Evolutionary conservation across 2,797 vertebrate species (phyloP), one percentile per base, ranked within the genome.

Genomic region (Onychomys leucogaster): DNA sequence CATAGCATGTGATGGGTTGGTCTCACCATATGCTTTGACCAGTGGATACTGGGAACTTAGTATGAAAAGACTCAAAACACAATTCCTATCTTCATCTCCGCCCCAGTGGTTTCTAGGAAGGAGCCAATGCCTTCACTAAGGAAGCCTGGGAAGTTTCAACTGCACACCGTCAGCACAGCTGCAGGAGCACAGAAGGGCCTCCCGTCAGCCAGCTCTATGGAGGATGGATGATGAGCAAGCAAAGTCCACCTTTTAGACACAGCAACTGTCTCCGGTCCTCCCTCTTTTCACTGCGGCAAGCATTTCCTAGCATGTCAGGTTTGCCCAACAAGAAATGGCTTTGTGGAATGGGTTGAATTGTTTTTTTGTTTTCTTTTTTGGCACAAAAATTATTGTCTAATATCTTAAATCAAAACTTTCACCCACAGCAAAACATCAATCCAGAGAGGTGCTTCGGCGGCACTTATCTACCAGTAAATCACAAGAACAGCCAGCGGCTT

Each of bases 381-480:
- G 99, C 99, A 99, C 99, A 98, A 98, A 98, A 69, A 98, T 98
- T 97, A 97, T 98, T 95, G 98, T 95, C n/a, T 92, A 98, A 97
- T 90, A 97, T 94, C 96, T 97, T 95, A 94, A 96, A 95, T 95
- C 95, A 98, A 96, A 91, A 96, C 97, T 95, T 98, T 98, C 93
- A 89, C 96, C 95, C 82, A 94, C 8, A 94, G 86, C 61, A 96
- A 97, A 98, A 76, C 65, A 95, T 90, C 82, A 97, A 96, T 94
- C 89, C 80, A 52, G 95, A 95, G 93, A 97, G 95, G 97, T 95
- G 97, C 96, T 96, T 93, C 90, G 95, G 91, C 27, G 85, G 97
- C 93, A 95, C 98, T 98, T 96, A 96, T 98, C 97, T 94, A 85
- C 0, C 29, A 97, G 96, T 94, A 98, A 98, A 94, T 97, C 90